Evolutionary conservation across 2,888 invertebrate species (phyloP).

Genomic region (Gibbula magus): DNA sequence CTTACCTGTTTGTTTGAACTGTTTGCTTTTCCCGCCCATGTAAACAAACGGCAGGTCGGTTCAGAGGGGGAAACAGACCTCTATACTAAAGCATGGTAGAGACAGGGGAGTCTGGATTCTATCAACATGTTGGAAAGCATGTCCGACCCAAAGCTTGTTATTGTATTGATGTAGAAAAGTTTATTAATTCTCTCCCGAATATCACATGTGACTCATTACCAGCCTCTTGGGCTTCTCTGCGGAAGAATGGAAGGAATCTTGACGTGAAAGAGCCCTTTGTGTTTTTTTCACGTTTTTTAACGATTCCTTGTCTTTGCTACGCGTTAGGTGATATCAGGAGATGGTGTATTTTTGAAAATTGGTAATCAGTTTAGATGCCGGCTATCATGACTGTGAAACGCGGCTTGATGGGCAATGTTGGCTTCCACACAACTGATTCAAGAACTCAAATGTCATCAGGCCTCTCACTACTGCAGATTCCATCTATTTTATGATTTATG

Average conservation of each 20-base stretch:
- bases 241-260: not conserved
- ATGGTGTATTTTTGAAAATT: too few relatives aligned
- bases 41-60: not conserved
- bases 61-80: not conserved
- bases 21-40: slow-evolving; percentile 20
- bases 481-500: too few relatives aligned
- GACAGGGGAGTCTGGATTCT: not conserved
- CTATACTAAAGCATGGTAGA: not conserved
- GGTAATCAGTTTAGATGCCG: too few relatives aligned
- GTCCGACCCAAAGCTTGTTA: not conserved
- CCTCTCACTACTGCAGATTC: too few relatives aligned
- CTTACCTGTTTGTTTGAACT: slow-evolving; percentile 18
- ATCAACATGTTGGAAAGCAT: not conserved
- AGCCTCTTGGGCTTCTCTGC: not conserved
- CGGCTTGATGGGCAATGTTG: too few relatives aligned
- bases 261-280: too few relatives aligned
- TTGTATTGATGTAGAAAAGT: not conserved
- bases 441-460: too few relatives aligned
- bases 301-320: too few relatives aligned
- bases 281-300: too few relatives aligned
- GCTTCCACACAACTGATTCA: too few relatives aligned
- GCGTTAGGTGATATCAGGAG: too few relatives aligned
- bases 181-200: slow-evolving; percentile 14
- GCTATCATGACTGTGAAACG: too few relatives aligned
- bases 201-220: slow-evolving; percentile 11